Evolutionary conservation across 2,113 vertebrate genomes (phyloP).

Genomic region (Thunnus thynnus): DNA sequence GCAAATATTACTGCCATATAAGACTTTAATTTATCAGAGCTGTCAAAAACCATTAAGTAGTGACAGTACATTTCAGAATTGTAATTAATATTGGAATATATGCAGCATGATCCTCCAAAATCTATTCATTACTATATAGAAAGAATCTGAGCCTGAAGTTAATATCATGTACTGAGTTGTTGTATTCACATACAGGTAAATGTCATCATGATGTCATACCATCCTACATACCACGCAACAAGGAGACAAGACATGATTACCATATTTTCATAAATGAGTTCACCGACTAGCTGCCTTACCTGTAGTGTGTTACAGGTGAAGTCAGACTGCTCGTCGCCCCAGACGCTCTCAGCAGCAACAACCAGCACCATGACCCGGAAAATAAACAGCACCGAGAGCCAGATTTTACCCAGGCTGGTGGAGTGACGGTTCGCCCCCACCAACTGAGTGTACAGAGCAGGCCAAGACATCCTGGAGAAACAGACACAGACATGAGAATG

Average conservation of each 20-base stretch:
- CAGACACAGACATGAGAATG: not conserved
- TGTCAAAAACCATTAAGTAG: too few relatives aligned
- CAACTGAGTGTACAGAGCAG: conserved; percentile 85
- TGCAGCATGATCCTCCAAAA: too few relatives aligned
- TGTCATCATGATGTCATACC: too few relatives aligned
- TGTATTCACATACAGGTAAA: too few relatives aligned
- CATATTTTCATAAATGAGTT: not conserved
- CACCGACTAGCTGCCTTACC: conserved; percentile 39
- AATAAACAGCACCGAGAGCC: conserved; percentile 94
- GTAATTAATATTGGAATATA: too few relatives aligned
- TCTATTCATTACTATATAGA: too few relatives aligned
- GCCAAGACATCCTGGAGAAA: conserved; percentile 89
- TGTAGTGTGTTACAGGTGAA: conserved; percentile 95
- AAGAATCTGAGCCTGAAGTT: too few relatives aligned
- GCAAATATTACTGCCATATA: too few relatives aligned
- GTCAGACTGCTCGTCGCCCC: conserved; percentile 94
- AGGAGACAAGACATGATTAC: not conserved
- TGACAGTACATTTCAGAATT: too few relatives aligned
- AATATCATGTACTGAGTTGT: too few relatives aligned
- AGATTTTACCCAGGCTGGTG: conserved; percentile 93
- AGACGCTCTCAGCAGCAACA: conserved; percentile 93
- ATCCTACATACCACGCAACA: too few relatives aligned
- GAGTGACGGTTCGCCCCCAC: conserved; percentile 92
- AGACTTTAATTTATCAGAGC: too few relatives aligned
- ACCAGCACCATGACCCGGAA: conserved; percentile 95